phyloP scores from a whole-genome alignment of 2,113 vertebrate genomes.

The Tragelaphus imberbis region DNA sequence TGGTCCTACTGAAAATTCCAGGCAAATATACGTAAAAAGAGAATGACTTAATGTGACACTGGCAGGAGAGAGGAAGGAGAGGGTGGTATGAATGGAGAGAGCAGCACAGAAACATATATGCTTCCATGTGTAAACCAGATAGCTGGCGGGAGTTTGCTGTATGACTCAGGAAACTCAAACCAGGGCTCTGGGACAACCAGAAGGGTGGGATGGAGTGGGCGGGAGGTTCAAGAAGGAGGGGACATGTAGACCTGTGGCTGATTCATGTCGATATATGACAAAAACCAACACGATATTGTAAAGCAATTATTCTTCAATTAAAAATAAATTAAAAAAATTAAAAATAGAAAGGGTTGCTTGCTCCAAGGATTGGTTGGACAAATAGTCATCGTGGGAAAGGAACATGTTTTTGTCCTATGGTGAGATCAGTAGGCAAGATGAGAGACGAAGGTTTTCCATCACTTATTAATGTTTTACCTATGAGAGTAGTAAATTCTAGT shows the following conservation, averaged over 20 bases:
- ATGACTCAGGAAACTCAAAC: not conserved
- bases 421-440: not conserved
- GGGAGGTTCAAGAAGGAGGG: not conserved
- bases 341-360: not conserved
- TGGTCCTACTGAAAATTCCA: not conserved
- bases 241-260: not conserved
- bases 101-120: not conserved
- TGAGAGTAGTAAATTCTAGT: not conserved
- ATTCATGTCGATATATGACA: not conserved
- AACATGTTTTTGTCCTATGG: not conserved
- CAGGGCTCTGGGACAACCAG: not conserved
- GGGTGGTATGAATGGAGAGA: not conserved
- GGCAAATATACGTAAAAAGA: not conserved
- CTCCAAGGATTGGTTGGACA: not conserved
- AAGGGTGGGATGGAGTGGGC: not conserved
- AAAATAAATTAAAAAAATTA: not conserved
- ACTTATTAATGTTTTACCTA: not conserved
- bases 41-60: not conserved
- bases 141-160: rapidly evolving
- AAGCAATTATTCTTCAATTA: not conserved
- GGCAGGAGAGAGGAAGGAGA: not conserved
- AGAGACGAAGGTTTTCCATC: not conserved
- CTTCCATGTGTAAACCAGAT: not conserved
- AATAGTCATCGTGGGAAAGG: not conserved
- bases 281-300: not conserved